These are phyloP conservation scores for Ascidia mentula DNA, from an alignment of 23 tunicate species.

Conservation along the genomic window DNA sequence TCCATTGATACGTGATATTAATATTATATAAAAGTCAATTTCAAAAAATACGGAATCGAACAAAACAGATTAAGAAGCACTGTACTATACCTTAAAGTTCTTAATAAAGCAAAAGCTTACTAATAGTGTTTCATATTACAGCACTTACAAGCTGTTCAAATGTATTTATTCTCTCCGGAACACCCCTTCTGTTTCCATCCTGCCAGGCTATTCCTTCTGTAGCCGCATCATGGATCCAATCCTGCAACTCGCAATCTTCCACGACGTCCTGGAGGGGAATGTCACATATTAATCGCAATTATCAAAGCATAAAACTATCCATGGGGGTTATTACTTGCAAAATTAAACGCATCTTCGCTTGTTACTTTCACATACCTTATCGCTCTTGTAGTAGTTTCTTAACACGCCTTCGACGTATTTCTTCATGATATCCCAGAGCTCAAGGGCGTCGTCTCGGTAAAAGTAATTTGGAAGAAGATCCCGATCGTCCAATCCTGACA, in stretches of 20 bases:
- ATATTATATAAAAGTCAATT: no score
- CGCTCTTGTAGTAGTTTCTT: constrained; percentile 31
- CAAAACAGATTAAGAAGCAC: no score
- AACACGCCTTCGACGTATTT: constrained; percentile 34
- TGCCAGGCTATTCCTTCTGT: constrained; percentile 6
- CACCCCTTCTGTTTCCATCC: not conserved
- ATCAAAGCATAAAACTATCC: not conserved
- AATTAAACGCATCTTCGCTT: not conserved
- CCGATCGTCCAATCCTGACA: constrained; percentile 37
- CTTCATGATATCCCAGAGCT: constrained; percentile 52
- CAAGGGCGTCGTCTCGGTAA: constrained; percentile 68
- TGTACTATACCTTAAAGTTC: no score
- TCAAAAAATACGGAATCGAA: no score
- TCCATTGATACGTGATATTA: no score
- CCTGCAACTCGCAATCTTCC: not conserved
- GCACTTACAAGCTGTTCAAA: not conserved
- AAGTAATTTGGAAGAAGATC: constrained; percentile 48
- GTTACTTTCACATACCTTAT: constrained; percentile 53
- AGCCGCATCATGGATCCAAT: not conserved
- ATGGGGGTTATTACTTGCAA: not conserved
- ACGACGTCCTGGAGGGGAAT: not conserved
- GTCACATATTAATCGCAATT: not conserved
- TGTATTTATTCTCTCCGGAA: not conserved
- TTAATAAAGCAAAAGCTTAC: not conserved
- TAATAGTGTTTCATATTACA: not conserved